phyloP scores from a whole-genome alignment of 2,888 invertebrate species.

The Pocota personata region DNA sequence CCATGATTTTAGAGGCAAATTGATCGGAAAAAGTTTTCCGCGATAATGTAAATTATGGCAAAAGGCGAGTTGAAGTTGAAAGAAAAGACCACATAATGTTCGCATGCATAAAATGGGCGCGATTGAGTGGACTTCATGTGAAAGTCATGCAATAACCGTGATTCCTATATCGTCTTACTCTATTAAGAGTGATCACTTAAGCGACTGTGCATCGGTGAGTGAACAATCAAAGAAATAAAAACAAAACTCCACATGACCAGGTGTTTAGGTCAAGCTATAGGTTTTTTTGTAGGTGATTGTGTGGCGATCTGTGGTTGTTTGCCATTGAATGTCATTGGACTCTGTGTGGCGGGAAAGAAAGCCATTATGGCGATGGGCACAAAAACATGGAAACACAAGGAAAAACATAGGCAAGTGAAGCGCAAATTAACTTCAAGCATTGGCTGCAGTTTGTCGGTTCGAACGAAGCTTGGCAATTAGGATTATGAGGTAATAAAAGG shows the following conservation, averaged over 20 bases:
- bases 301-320: not conserved
- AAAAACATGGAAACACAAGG: not conserved
- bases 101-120: constrained; percentile 46
- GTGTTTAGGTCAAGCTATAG: constrained; percentile 35
- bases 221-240: constrained; percentile 29
- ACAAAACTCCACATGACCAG: constrained; percentile 31
- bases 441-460: constrained; percentile 6
- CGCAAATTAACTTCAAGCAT: constrained; percentile 1
- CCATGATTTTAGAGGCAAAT: constrained; percentile 30
- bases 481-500: constrained; percentile 51
- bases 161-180: constrained; percentile 30
- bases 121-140: constrained; percentile 47
- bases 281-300: constrained; percentile 7
- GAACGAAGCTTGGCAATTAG: constrained; percentile 30
- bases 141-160: constrained; percentile 41
- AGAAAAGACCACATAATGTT: not conserved
- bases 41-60: constrained; percentile 33
- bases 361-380: constrained; percentile 7
- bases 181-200: constrained; percentile 44
- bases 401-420: constrained; percentile 9
- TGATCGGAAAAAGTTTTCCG: constrained; percentile 23
- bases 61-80: not conserved
- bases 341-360: constrained; percentile 15
- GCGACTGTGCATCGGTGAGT: constrained; percentile 28
- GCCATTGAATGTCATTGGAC: constrained; percentile 45